A percentile compares a stretch with the other conserved stretches of the same genome.
Evolutionary conservation across 2,888 invertebrate species (phyloP).

Genomic region (Rhabditoides inermis): DNA sequence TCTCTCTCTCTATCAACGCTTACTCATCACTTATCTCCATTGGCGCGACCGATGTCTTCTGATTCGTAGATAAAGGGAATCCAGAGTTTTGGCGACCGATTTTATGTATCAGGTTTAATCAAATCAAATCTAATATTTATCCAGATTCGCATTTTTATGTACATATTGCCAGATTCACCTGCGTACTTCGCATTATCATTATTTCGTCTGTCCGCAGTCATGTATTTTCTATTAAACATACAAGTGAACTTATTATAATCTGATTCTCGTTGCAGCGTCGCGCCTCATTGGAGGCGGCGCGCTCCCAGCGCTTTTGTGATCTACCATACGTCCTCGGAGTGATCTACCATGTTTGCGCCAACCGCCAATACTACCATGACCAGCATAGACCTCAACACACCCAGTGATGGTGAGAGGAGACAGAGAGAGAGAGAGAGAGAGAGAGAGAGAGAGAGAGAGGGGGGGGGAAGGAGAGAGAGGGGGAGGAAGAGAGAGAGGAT

Average conservation of each 20-base stretch:
- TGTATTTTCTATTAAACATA: no score
- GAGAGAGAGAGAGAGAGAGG: no score
- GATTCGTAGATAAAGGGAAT: background rate
- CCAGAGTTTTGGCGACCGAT: no score
- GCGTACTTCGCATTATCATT: no score
- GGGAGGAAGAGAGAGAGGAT: background rate
- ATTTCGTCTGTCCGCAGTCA: no score
- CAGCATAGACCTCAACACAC: background rate
- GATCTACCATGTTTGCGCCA: background rate
- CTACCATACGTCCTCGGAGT: background rate
- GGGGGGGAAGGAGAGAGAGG: background rate
- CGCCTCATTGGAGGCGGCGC: background rate
- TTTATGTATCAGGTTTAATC: no score
- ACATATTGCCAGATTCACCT: no score
- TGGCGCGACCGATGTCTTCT: background rate
- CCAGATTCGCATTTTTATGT: no score
- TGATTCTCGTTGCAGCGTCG: background rate
- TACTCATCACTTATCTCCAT: background rate
- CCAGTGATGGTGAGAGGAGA: constrained; percentile 2
- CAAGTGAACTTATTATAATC: no score
- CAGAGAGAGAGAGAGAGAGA: background rate
- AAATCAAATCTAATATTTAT: no score
- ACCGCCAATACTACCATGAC: background rate
- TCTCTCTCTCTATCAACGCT: no score
- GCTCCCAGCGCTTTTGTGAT: background rate